Percentiles rank a stretch among this genome's conserved stretches.
These are phyloP conservation scores for Furcula furcula DNA, from an alignment of 2,888 invertebrate species.

Conservation along the genomic window DNA sequence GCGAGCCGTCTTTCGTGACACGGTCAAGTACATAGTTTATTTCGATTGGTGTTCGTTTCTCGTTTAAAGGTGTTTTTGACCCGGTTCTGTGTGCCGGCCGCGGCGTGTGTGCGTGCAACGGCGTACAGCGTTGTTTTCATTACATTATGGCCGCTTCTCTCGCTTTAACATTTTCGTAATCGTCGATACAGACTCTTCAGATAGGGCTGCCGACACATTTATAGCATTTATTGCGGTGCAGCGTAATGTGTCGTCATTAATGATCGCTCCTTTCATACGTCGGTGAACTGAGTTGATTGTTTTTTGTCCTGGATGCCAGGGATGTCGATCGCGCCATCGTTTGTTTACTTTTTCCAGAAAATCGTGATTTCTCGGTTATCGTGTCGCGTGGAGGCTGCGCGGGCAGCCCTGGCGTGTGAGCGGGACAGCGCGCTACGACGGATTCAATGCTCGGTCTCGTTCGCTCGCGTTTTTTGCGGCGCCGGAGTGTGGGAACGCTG, in stretches of 20 bases:
- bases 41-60: conserved; percentile 72
- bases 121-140: conserved; percentile 70
- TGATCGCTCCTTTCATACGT: conserved; percentile 34
- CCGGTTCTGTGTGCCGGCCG: conserved; percentile 66
- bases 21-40: conserved; percentile 75
- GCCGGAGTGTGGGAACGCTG: conserved; percentile 80
- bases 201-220: conserved; percentile 56
- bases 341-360: conserved; percentile 62
- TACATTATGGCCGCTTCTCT: conserved; percentile 75
- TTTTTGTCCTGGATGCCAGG: conserved; percentile 19
- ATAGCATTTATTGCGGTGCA: conserved; percentile 37
- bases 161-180: conserved; percentile 78
- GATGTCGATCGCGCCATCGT: conserved; percentile 31
- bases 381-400: conserved; percentile 49
- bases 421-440: conserved; percentile 54
- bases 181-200: conserved; percentile 62
- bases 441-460: conserved; percentile 48
- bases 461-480: conserved; percentile 78
- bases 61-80: conserved; percentile 79
- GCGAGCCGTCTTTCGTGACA: conserved; percentile 68
- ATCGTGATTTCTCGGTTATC: conserved; percentile 64
- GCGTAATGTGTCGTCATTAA: conserved; percentile 32
- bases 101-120: conserved; percentile 54
- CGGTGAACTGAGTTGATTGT: conserved; percentile 8
- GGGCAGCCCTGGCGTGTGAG: conserved; percentile 65